Conservation (phyloP, 1,140 invertebrate species). For the Pogonomyrmex barbatus region DNA sequence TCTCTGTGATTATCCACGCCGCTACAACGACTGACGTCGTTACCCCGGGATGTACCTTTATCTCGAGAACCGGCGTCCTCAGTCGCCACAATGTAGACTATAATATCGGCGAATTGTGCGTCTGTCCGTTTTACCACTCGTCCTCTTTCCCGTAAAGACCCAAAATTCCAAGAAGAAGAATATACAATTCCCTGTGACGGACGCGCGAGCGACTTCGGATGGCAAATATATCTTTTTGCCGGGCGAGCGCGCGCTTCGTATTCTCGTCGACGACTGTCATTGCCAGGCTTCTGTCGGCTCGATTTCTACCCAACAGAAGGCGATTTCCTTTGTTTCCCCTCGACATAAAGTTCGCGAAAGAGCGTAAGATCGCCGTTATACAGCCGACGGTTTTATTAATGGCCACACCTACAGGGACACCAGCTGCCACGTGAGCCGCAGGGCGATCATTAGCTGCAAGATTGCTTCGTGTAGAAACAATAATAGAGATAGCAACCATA, state of each 20-base stretch:
- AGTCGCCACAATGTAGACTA: slow-evolving; percentile 34
- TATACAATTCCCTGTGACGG: slow-evolving; percentile 46
- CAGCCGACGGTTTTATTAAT: slow-evolving; percentile 73
- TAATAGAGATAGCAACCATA: slow-evolving; percentile 79
- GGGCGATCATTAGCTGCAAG: slow-evolving; percentile 65
- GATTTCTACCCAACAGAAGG: slow-evolving; percentile 16
- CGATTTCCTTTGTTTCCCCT: slow-evolving; percentile 65
- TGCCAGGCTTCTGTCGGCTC: not conserved
- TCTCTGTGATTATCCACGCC: slow-evolving; percentile 31
- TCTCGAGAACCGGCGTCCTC: slow-evolving; percentile 16
- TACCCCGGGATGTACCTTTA: slow-evolving; percentile 15
- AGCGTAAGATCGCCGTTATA: slow-evolving; percentile 54
- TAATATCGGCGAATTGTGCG: slow-evolving; percentile 51
- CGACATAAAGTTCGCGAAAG: slow-evolving; percentile 13
- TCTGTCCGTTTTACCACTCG: not conserved
- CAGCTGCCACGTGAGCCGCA: slow-evolving; percentile 69
- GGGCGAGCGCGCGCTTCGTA: not conserved
- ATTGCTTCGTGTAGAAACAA: slow-evolving; percentile 74
- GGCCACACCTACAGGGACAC: slow-evolving; percentile 71
- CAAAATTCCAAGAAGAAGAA: slow-evolving; percentile 37
- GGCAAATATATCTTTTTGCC: slow-evolving; percentile 19
- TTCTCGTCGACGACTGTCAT: not conserved
- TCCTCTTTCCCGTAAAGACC: slow-evolving; percentile 36
- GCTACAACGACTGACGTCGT: not conserved
- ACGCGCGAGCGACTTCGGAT: slow-evolving; percentile 5